phyloP scores from a whole-genome alignment of 2,888 invertebrate species.

The Cotesia congregata region DNA sequence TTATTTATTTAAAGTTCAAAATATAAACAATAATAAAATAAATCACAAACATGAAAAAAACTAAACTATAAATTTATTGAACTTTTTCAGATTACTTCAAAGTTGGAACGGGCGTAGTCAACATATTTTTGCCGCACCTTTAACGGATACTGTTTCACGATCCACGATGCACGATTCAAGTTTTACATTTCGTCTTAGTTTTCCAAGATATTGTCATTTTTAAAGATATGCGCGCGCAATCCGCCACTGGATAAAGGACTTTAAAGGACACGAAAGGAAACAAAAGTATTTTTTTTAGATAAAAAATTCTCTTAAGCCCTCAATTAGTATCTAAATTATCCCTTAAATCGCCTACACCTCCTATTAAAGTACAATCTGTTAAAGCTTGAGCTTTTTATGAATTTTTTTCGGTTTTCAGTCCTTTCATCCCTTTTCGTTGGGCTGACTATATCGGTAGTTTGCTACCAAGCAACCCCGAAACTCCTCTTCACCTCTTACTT shows the following conservation, averaged over 20 bases:
- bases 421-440: slow-evolving; percentile 28
- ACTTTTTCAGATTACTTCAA: neutral
- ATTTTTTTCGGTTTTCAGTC: neutral
- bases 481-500: neutral
- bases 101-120: neutral
- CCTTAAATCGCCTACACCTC: no score
- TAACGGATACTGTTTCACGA: slow-evolving; percentile 31
- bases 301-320: no score
- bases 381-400: no score
- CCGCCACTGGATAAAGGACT: slow-evolving; percentile 21
- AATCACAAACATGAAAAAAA: no score
- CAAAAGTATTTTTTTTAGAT: neutral
- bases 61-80: no score
- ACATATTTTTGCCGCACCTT: slow-evolving; percentile 36
- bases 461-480: slow-evolving; percentile 18
- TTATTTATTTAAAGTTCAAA: no score
- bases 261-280: neutral
- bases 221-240: slow-evolving; percentile 35
- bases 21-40: no score
- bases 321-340: no score
- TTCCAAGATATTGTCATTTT: slow-evolving; percentile 23
- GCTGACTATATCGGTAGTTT: slow-evolving; percentile 20
- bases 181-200: slow-evolving; percentile 17
- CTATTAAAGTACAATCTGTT: no score
- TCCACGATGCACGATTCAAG: neutral